Evolutionary conservation across 2,797 vertebrate species (phyloP), one percentile per base, ranked within the genome.

Genomic region (Sebastes minor): DNA sequence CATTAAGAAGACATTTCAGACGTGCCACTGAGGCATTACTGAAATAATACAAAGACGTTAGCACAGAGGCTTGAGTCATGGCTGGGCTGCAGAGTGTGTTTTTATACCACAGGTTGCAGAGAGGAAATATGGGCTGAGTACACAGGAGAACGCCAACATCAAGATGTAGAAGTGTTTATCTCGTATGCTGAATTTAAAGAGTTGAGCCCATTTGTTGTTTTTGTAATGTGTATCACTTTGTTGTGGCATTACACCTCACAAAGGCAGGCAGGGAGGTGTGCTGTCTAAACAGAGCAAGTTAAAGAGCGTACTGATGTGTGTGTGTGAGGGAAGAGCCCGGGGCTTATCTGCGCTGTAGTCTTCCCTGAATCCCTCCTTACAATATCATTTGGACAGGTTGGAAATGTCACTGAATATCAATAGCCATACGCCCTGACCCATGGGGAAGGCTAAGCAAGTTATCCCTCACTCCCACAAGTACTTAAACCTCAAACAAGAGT

Each of bases 391-490:
- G 60, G 76, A 81, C 82, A 79, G 69, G 82, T 80, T 84, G 85
- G 80, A 93, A 87, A 93, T 90, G 87, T 87, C 84, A 85, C 77
- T 76, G 80, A 83, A 87, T 89, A 86, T 89, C 83, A 88, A 70
- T 77, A 73, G 74, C 74, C 65, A n/a, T 59, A 59, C 90, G 65
- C 78, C 69, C 23, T 84, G 88, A 89, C 90, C 85, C 71, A 32
- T 23, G 52, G 75, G 67, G 52, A 78, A 61, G 77, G 60, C 61
- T 68, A 52, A 66, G 83, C 74, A 85, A 76, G 87, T 81, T 74
- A 90, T 83, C 82, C 66, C 65, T 71, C 69, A 71, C 60, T 69
- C 60, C 73, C 62, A 76, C 60, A 52, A 78, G 78, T 71, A 71
- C 80, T 86, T 74, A 64, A 74, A 72, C 80, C 66, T 79, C 68